phyloP scores from a whole-genome alignment of 2,888 invertebrate genomes.

The Oscheius sp. region DNA sequence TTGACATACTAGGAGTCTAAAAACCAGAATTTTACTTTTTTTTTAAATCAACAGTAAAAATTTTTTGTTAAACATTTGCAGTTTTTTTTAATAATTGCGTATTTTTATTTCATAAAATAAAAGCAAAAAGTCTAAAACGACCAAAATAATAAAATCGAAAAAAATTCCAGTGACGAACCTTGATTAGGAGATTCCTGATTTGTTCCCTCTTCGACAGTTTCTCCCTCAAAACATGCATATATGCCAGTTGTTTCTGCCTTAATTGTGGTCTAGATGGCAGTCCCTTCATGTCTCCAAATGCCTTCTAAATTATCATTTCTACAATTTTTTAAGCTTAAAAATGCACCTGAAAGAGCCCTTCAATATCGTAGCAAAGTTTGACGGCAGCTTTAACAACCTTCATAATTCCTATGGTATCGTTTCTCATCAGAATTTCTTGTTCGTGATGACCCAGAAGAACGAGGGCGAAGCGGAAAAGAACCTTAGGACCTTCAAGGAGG shows the following conservation, averaged over 20 bases:
- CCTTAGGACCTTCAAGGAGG: constrained; percentile 75
- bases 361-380: constrained; percentile 72
- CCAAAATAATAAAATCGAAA: no score
- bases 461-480: constrained; percentile 73
- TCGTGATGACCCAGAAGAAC: constrained; percentile 48
- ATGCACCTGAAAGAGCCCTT: constrained; percentile 71
- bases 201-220: constrained; percentile 71
- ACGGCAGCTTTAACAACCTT: constrained; percentile 74
- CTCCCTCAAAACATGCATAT: constrained; percentile 72
- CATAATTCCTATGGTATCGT: constrained; percentile 74
- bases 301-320: constrained; percentile 70
- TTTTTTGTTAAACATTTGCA: no score
- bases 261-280: constrained; percentile 73
- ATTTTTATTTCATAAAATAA: no score
- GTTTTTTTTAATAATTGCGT: no score
- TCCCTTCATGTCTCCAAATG: constrained; percentile 73
- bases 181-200: constrained; percentile 54
- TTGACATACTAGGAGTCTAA: constrained; percentile 20
- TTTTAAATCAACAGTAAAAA: no score
- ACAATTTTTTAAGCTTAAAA: no score
- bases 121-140: no score
- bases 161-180: no score
- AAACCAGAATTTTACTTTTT: no score
- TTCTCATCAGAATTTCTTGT: constrained; percentile 46
- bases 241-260: constrained; percentile 72